Conservation (phyloP, 1,140 invertebrate genomes). For the Microplitis mediator region DNA sequence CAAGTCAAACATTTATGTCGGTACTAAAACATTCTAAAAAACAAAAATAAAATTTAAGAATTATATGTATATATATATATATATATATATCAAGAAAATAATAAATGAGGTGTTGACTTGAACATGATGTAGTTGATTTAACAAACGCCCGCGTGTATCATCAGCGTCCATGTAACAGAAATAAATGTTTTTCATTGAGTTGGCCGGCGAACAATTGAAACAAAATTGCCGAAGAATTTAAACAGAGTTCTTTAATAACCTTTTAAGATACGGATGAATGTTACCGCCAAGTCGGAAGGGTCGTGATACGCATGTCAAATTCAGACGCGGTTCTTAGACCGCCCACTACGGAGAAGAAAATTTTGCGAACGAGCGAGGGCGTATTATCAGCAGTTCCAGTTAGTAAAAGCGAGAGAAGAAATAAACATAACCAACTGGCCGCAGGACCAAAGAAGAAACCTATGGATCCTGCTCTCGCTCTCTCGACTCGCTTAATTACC, state of each 20-base stretch:
- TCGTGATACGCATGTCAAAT: slow-evolving; percentile 28
- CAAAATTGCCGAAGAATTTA: not conserved
- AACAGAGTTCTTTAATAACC: not conserved
- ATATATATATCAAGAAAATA: too few species aligned
- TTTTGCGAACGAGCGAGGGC: not conserved
- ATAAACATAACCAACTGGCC: not conserved
- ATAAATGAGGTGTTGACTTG: too few species aligned
- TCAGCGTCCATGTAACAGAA: not conserved
- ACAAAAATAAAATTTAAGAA: too few species aligned
- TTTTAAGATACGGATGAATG: slow-evolving; percentile 10
- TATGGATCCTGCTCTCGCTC: not conserved
- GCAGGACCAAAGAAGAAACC: not conserved
- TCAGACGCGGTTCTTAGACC: slow-evolving; percentile 16
- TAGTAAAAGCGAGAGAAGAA: not conserved
- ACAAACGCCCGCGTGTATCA: too few species aligned
- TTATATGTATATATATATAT: too few species aligned
- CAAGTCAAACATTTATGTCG: too few species aligned
- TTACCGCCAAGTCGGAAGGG: slow-evolving; percentile 19
- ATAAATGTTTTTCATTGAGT: not conserved
- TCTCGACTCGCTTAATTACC: slow-evolving; percentile 28
- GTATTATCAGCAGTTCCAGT: not conserved
- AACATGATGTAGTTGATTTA: too few species aligned
- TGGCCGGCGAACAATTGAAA: not conserved
- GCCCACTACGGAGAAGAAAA: slow-evolving; percentile 27
- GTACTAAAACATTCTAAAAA: too few species aligned